phyloP scores from a whole-genome alignment of 2,797 vertebrate species.

The Mormyrus proboscirostris region DNA sequence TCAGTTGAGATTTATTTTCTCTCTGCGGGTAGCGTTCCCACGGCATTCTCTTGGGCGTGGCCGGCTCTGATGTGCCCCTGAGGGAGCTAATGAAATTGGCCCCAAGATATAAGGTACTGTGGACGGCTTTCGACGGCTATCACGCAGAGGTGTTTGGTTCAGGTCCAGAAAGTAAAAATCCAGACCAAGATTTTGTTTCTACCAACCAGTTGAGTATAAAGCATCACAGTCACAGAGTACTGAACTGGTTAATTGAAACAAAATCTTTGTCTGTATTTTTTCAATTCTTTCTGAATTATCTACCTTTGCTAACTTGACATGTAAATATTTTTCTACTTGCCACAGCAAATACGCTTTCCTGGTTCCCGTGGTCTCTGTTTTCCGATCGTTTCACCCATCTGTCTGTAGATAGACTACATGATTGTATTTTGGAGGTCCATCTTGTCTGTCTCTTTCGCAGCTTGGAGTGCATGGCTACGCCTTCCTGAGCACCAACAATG shows the following conservation, averaged over 20 bases:
- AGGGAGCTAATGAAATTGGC: conserved; percentile 85
- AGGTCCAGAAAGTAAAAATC: not conserved
- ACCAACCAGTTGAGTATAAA: not conserved
- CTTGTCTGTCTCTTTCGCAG: conserved; percentile 47
- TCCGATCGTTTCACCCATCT: not conserved
- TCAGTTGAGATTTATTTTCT: conserved; percentile 9
- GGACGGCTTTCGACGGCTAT: not conserved
- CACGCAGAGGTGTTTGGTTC: not conserved
- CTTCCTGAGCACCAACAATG: conserved; percentile 90
- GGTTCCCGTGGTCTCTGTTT: not conserved
- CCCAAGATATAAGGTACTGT: conserved; percentile 82
- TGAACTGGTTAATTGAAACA: not conserved
- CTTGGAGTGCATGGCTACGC: conserved; percentile 90
- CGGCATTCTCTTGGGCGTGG: conserved; percentile 88
- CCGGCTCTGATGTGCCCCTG: conserved; percentile 86
- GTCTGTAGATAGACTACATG: not conserved
- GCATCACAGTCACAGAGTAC: not conserved
- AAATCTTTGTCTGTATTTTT: not conserved
- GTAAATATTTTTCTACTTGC: not conserved
- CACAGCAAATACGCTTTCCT: not conserved
- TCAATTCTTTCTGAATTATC: not conserved
- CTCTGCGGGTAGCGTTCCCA: conserved; percentile 70
- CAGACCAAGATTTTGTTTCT: not conserved
- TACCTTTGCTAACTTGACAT: not conserved
- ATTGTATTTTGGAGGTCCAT: not conserved